Evolutionary conservation across 2,113 vertebrate species (phyloP).

Genomic region (Pseudorectes ferrugineus): DNA sequence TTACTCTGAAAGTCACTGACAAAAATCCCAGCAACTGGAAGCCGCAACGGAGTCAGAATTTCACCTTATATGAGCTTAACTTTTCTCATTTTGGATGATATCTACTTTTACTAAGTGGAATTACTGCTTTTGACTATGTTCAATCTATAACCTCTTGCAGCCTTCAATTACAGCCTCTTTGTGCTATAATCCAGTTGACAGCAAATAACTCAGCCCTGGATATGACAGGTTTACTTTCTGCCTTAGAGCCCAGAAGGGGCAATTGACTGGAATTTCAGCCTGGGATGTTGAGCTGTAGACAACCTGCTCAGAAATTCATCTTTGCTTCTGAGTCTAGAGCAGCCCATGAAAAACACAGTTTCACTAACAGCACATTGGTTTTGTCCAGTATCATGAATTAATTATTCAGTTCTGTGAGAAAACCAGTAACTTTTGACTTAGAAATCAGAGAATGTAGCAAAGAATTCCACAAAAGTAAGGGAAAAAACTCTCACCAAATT

Average conservation of each 20-base stretch:
- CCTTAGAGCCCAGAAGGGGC: not conserved
- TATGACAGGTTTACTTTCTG: constrained; percentile 5
- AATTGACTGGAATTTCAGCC: not conserved
- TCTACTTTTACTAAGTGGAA: constrained; percentile 40
- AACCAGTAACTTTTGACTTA: not conserved
- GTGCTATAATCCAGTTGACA: not conserved
- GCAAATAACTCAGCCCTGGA: constrained; percentile 1
- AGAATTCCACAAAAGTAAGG: not conserved
- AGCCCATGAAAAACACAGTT: not conserved
- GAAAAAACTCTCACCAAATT: not conserved
- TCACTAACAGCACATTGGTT: not conserved
- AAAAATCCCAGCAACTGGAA: not conserved
- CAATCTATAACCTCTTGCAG: not conserved
- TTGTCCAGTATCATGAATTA: not conserved
- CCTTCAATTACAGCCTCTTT: constrained; percentile 2
- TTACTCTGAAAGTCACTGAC: not conserved
- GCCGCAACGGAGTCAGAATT: not conserved
- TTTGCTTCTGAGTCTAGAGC: not conserved
- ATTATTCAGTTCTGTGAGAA: not conserved
- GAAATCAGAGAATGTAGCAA: not conserved
- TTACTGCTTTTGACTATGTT: constrained; percentile 35
- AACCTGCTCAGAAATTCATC: not conserved
- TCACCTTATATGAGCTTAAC: not conserved
- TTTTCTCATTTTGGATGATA: constrained; percentile 28
- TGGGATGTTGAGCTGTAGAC: not conserved